Base-by-base conservation (phyloP, 2,888 invertebrate species). In the Drosophila prostipennis region DNA sequence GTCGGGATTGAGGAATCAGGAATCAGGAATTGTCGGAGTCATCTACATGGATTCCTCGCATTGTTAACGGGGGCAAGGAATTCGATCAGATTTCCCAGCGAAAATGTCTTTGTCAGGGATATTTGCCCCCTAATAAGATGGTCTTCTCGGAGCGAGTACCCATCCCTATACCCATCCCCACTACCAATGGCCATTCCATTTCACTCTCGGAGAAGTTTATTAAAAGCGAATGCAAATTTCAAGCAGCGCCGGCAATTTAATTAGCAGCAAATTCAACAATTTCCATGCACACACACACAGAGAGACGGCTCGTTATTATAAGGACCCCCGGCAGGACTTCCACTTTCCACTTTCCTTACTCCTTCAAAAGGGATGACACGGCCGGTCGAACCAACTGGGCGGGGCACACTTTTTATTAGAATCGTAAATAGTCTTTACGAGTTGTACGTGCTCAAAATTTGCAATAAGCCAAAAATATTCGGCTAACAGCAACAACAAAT, bases 401-500 rank as follows among this genome's bases (percentile, higher is more conserved):
- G 29, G 57, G 46, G 63, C 67, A 57, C 77, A 82, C 61, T 84
- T 85, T 85, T 87, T 84, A 87, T 85, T 84, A 87, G 77, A 82
- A 82, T 83, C 87, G 78, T 85, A 85, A 85, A 85, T 84, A 87
- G 85, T 82, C 85, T 85, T 85, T 87, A 85, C 80, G 87, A 80
- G 82, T 76, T 79, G 85, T 81, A 85, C 85, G 85, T 85, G 85
- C 79, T 74, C 80, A 85, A 85, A 85, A 87, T 85, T 87, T 76
- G 76, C 85, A 85, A 85, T 88, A 88, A 87, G 84, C 88, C 77
- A 80, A 87, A 72, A 73, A 80, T 49, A 43, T 70, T 69, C 64
- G 16, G 67, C 46, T 64, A 79, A 70, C 55, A 51, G 65, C 72
- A 72, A 45, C 73, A 73, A 80, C 80, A 80, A 86, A 80, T 80